Conservation (phyloP, 2,797 vertebrate species). For the Macroramphosus scolopax region DNA sequence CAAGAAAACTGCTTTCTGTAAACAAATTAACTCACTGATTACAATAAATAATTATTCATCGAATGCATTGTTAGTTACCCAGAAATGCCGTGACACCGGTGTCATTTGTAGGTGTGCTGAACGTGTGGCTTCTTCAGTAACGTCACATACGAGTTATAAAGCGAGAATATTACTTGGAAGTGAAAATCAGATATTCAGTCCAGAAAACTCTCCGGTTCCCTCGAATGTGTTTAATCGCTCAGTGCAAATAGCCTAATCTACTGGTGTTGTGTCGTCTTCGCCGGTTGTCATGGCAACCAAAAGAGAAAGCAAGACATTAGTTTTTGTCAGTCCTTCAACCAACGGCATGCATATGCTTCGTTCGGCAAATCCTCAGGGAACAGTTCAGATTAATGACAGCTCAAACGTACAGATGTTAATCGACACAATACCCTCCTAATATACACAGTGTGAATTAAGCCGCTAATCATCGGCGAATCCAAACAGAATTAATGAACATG, state of each 20-base stretch:
- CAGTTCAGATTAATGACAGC: background rate
- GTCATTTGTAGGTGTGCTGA: background rate
- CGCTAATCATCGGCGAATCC: background rate
- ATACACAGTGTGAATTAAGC: background rate
- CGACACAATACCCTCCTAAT: background rate
- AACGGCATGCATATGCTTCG: no score
- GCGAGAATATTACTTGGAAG: background rate
- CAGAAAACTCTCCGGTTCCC: background rate
- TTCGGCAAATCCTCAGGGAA: background rate
- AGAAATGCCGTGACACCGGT: no score
- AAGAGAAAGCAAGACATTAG: no score
- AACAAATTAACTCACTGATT: background rate
- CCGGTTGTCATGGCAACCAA: no score
- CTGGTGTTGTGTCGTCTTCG: no score
- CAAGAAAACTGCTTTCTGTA: background rate
- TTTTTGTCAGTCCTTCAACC: no score
- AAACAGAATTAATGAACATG: conserved; percentile 3
- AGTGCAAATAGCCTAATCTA: no score
- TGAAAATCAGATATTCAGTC: background rate
- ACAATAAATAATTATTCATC: background rate
- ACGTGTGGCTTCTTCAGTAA: background rate
- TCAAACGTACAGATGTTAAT: background rate
- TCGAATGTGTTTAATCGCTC: no score
- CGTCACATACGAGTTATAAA: background rate
- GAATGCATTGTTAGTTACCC: no score